Evolutionary conservation across 2,797 vertebrate genomes (phyloP).

Genomic region (Threskiornis aethiopicus): DNA sequence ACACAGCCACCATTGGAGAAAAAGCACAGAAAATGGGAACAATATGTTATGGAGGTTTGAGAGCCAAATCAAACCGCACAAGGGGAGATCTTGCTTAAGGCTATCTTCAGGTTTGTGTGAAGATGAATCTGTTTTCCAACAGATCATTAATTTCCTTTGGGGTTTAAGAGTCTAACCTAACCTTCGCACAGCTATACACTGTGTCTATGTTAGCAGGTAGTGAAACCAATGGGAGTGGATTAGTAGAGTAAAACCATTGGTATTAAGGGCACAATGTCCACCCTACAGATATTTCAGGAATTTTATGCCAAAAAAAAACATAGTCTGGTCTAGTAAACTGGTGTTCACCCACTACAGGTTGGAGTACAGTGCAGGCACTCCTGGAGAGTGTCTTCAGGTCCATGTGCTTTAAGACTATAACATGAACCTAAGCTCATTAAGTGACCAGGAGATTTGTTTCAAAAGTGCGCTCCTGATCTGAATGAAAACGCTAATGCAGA

Average conservation of each 20-base stretch:
- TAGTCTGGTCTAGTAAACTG: background rate
- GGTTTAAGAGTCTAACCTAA: background rate
- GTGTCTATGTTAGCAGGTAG: fast-evolving
- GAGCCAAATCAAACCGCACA: background rate
- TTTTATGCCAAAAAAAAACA: fast-evolving
- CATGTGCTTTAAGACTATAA: background rate
- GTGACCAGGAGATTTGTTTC: background rate
- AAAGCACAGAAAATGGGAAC: background rate
- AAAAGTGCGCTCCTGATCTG: background rate
- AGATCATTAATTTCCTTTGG: background rate
- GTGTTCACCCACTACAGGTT: background rate
- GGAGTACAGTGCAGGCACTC: background rate
- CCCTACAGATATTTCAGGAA: background rate
- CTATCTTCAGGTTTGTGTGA: background rate
- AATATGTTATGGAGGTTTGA: background rate
- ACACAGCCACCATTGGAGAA: fast-evolving
- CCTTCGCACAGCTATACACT: background rate
- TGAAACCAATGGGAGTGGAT: background rate
- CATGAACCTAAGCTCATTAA: background rate
- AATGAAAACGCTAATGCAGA: background rate
- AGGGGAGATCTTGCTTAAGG: background rate
- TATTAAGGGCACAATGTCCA: background rate
- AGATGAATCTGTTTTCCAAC: background rate
- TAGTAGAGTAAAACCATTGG: background rate
- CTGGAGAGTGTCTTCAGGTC: background rate